Conservation (phyloP, 1,140 invertebrate genomes). For the Gryllus bimaculatus region DNA sequence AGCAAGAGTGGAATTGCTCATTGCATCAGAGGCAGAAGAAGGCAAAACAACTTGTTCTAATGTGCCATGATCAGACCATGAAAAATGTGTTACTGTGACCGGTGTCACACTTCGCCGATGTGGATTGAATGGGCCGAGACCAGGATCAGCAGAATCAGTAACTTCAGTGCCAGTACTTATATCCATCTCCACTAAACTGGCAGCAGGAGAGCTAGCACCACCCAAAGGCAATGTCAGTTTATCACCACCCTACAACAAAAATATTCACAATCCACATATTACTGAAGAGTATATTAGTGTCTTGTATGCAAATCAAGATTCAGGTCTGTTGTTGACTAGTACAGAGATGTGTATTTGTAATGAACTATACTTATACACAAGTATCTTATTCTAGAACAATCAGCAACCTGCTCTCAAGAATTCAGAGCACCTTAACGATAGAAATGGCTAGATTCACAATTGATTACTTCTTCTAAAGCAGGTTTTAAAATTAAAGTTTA, state of each 20-base stretch:
- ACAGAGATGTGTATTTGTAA: too few species aligned
- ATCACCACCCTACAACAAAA: conserved; percentile 53
- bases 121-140: conserved; percentile 15
- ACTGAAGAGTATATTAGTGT: too few species aligned
- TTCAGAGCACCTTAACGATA: too few species aligned
- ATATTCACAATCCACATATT: background rate
- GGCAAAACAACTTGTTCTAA: conserved; percentile 33
- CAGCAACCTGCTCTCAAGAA: too few species aligned
- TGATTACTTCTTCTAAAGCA: too few species aligned
- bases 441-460: too few species aligned
- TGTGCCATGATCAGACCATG: conserved; percentile 39
- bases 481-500: too few species aligned
- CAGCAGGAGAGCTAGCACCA: conserved; percentile 26
- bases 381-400: too few species aligned
- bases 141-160: background rate
- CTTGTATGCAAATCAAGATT: too few species aligned
- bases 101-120: conserved; percentile 34
- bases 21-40: background rate
- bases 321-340: too few species aligned
- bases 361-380: too few species aligned
- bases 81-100: conserved; percentile 46
- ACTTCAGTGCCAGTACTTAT: background rate
- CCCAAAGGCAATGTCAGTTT: conserved; percentile 58
- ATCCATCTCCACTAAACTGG: background rate
- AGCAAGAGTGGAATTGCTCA: background rate